These are phyloP conservation scores for Tenebrosternarchus preto DNA, from an alignment of 2,113 vertebrate genomes.

Conservation along the genomic window DNA sequence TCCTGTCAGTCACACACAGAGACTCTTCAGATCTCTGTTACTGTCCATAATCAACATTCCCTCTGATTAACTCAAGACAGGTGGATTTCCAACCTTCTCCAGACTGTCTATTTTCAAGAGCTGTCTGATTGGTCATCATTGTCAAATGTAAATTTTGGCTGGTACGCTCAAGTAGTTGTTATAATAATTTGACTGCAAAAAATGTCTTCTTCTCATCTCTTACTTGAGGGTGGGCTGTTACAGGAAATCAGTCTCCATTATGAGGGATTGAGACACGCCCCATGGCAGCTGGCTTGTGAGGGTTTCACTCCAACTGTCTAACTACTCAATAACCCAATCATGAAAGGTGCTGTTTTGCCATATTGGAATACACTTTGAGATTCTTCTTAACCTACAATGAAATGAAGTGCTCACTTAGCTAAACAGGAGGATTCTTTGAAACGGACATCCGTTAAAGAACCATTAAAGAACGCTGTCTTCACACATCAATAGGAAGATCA, in stretches of 20 bases:
- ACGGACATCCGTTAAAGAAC: slow-evolving; percentile 62
- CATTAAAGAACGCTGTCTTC: slow-evolving; percentile 60
- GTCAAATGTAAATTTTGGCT: not conserved
- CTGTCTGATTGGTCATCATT: not conserved
- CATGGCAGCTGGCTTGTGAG: slow-evolving; percentile 53
- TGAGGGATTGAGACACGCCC: slow-evolving; percentile 48
- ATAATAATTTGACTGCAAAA: slow-evolving; percentile 4
- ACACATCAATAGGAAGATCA: slow-evolving; percentile 72
- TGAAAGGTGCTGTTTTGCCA: slow-evolving; percentile 64
- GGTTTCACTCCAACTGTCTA: slow-evolving; percentile 66
- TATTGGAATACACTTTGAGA: slow-evolving; percentile 66
- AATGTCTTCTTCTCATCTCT: slow-evolving; percentile 15
- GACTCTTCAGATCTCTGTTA: not conserved
- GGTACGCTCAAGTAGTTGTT: not conserved
- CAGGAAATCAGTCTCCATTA: not conserved
- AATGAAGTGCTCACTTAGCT: slow-evolving; percentile 72
- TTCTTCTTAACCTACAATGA: slow-evolving; percentile 65
- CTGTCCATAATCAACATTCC: not conserved
- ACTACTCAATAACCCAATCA: slow-evolving; percentile 71
- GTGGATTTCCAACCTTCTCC: no score
- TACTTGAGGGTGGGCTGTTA: slow-evolving; percentile 19
- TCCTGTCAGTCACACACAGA: not conserved
- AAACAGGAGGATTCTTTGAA: slow-evolving; percentile 67
- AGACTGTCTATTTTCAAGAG: not conserved
- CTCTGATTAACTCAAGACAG: not conserved